A percentile compares a stretch with the other conserved stretches of the same genome.
phyloP scores from a whole-genome alignment of 2,888 invertebrate genomes.

The Ichneumoninae sp. region DNA sequence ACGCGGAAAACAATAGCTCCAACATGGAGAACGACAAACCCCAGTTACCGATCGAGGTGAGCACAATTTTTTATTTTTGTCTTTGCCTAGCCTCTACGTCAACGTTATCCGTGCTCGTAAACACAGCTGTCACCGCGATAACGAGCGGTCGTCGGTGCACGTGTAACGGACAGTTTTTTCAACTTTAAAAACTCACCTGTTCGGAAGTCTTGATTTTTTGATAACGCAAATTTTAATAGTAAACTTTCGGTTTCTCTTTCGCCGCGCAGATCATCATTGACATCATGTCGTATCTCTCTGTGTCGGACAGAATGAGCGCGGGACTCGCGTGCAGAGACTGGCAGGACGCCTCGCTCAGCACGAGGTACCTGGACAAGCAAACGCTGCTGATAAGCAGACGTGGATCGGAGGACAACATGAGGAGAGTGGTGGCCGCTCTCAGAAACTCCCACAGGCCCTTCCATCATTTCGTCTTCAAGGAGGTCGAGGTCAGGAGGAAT shows the following conservation, averaged over 20 bases:
- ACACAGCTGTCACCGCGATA: conserved; percentile 11
- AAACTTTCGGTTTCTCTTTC: background rate
- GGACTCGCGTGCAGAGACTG: conserved; percentile 88
- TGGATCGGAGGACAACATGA: conserved; percentile 82
- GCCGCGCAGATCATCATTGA: conserved; percentile 87
- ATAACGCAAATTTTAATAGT: background rate
- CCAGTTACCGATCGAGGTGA: conserved; percentile 74
- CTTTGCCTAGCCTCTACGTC: background rate
- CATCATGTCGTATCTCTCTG: conserved; percentile 87
- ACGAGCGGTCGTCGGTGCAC: background rate
- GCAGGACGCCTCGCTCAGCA: conserved; percentile 89
- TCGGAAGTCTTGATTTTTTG: background rate
- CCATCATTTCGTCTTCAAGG: conserved; percentile 85
- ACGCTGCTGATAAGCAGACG: conserved; percentile 85
- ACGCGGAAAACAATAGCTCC: conserved; percentile 52
- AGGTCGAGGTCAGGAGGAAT: conserved; percentile 86
- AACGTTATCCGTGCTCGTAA: background rate
- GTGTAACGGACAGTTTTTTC: background rate
- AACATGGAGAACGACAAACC: conserved; percentile 65
- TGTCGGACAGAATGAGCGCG: conserved; percentile 88
- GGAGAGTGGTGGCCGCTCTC: conserved; percentile 83
- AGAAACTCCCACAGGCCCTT: conserved; percentile 84
- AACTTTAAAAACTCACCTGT: background rate
- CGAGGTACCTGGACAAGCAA: conserved; percentile 86
- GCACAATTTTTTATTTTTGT: conserved; percentile 38